Evolutionary conservation across 1,140 invertebrate species (phyloP), one percentile per base, ranked within the genome.

Genomic region (Stegodyphus mimosarum): DNA sequence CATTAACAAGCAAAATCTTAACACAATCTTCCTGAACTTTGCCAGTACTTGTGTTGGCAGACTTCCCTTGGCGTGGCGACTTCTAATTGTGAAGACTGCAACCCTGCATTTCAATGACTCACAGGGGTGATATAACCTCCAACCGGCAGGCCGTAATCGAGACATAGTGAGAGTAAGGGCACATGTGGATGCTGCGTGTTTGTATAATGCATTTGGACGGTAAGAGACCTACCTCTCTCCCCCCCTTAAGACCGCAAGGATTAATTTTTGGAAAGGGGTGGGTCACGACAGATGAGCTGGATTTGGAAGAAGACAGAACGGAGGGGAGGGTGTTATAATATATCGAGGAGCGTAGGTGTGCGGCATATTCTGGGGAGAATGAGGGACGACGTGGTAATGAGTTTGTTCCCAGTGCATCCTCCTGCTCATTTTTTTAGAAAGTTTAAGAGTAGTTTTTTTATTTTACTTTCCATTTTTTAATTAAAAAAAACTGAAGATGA

Each of bases 151-250:
- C 33, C 78, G 78, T 81, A 81, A 81, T 72, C 67, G 78, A 81
- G 78, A 81, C 80, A 73, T 67, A 83, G 55, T 66, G 80, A 66
- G 80, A 74, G 80, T 7, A 15, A 33, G 63, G 71, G 70, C 55
- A 67, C 80, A 83, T 67, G 63, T 83, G 80, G 17, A 49, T 71
- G 33, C 18, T 7, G 33, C 79, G 60, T 83, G 80, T 83, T 83
- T 83, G 71, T 83, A 83, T 83, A 83, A 83, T 83, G 80, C 52
- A 63, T 83, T 83, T 74, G 80, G 80, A 74, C 17, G 77, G 49
- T 50, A 33, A 33, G 33, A 33, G 33, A 33, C 33, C 33, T 33
- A 33, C 64, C 76, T 60, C 15, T 60, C 15, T 63, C 60, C 52
- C 53, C 66, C 78, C 64, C 69, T 50, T 64, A 74, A 74, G 80